A percentile compares a stretch with the other conserved stretches of the same genome.
phyloP scores from a whole-genome alignment of 2,113 vertebrate species.

The Apodemus sylvaticus region DNA sequence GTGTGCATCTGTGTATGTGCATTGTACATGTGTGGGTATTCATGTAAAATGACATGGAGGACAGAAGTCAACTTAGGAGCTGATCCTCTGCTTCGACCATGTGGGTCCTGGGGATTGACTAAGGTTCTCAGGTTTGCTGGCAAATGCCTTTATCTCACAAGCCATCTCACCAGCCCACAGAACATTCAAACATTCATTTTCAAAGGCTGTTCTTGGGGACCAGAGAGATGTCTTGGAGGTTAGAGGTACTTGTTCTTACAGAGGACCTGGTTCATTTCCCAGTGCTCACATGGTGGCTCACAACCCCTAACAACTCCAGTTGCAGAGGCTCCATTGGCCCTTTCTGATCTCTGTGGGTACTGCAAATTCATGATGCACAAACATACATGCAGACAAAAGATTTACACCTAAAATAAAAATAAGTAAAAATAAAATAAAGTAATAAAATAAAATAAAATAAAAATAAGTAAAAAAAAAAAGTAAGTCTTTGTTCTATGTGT shows the following conservation, averaged over 20 bases:
- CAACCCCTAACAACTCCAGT: not conserved
- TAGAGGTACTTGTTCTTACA: not conserved
- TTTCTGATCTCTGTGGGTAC: not conserved
- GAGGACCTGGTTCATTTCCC: not conserved
- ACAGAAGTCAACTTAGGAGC: not conserved
- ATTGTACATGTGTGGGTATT: not conserved
- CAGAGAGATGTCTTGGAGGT: not conserved
- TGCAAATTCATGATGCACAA: not conserved
- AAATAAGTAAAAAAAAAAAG: too few relatives aligned
- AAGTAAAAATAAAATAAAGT: too few relatives aligned
- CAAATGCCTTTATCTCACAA: not conserved
- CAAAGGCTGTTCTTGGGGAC: not conserved
- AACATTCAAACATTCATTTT: not conserved
- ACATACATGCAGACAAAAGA: not conserved
- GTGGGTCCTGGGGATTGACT: not conserved
- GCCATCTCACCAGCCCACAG: not conserved
- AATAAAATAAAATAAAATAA: too few relatives aligned
- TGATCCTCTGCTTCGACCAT: not conserved
- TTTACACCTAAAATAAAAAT: not conserved
- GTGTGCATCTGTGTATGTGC: not conserved
- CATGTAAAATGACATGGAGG: not conserved
- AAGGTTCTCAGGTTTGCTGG: not conserved
- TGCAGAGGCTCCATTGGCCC: not conserved
- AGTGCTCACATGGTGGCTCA: not conserved
- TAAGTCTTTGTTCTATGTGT: not conserved